Percentiles rank a stretch among this genome's conserved stretches.
phyloP scores from a whole-genome alignment of 2,888 invertebrate genomes.

The Drosophila ochracea region DNA sequence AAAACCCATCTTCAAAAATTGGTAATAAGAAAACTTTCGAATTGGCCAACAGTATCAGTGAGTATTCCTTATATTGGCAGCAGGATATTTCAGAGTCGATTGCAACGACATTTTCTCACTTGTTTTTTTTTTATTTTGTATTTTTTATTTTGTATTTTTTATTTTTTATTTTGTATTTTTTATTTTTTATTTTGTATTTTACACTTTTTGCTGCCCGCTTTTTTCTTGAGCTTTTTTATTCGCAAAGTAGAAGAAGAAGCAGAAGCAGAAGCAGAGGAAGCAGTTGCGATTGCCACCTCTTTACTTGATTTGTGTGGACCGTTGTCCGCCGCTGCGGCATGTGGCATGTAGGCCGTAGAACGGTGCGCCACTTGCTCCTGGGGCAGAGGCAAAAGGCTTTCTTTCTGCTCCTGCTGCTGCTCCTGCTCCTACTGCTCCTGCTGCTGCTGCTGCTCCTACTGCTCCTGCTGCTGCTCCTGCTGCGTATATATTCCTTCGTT shows the following conservation, averaged over 20 bases:
- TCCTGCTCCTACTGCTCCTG: neutral
- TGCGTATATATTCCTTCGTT: conserved; percentile 16
- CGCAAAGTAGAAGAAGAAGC: conserved; percentile 17
- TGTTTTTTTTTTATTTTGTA: neutral
- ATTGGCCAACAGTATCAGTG: neutral
- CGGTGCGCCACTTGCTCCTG: conserved; percentile 41
- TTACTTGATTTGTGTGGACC: conserved; percentile 58
- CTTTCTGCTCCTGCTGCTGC: conserved; percentile 14
- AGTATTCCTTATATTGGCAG: neutral
- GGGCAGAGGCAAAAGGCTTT: conserved; percentile 26
- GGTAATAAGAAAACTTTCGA: neutral
- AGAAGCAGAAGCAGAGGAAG: neutral
- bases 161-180: neutral
- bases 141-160: neutral
- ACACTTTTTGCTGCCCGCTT: neutral
- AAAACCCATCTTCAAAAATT: neutral
- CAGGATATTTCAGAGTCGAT: neutral
- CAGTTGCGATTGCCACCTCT: conserved; percentile 70
- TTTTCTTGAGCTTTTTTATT: conserved; percentile 39
- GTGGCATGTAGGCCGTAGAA: conserved; percentile 10
- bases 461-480: too few relatives aligned
- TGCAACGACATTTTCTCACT: neutral
- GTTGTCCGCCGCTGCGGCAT: conserved; percentile 44
- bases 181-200: neutral
- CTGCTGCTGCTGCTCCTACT: too few relatives aligned